Percentiles rank a stretch among this genome's conserved stretches.
Conservation (phyloP, 2,113 vertebrate species). For the Chascanopsetta lugubris region DNA sequence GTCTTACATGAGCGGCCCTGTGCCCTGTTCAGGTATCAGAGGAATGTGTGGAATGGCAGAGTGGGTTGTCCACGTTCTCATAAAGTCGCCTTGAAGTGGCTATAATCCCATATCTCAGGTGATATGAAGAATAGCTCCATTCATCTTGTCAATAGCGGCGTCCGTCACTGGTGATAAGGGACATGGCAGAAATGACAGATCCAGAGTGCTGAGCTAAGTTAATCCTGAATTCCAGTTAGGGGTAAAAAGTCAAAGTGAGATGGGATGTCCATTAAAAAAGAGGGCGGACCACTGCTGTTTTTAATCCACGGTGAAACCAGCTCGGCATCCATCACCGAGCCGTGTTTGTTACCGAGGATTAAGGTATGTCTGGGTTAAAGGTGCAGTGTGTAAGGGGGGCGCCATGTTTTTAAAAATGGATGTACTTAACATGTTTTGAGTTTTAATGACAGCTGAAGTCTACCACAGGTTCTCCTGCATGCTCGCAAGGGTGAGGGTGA, state of each 20-base stretch:
- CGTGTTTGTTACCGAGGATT: slow-evolving; percentile 65
- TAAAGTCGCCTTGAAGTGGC: slow-evolving; percentile 36
- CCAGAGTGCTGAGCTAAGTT: slow-evolving; percentile 27
- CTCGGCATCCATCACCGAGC: slow-evolving; percentile 48
- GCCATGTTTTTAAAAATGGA: too few relatives aligned
- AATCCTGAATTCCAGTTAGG: slow-evolving; percentile 36
- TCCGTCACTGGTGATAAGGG: slow-evolving; percentile 42
- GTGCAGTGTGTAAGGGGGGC: too few relatives aligned
- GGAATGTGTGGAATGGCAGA: slow-evolving; percentile 56
- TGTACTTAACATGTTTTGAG: too few relatives aligned
- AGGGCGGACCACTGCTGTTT: slow-evolving; percentile 34
- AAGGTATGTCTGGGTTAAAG: slow-evolving; percentile 62
- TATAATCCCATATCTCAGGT: slow-evolving; percentile 49
- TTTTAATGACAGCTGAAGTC: too few relatives aligned
- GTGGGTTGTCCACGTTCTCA: slow-evolving; percentile 12
- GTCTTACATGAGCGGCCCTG: background rate
- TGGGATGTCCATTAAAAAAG: slow-evolving; percentile 41
- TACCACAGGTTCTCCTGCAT: too few relatives aligned
- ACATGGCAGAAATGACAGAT: slow-evolving; percentile 22
- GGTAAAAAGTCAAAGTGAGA: slow-evolving; percentile 31
- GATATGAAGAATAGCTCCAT: slow-evolving; percentile 42
- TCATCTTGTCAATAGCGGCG: slow-evolving; percentile 37
- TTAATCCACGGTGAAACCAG: slow-evolving; percentile 61
- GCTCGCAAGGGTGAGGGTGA: too few relatives aligned
- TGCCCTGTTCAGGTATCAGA: slow-evolving; percentile 13